Percentiles rank a stretch among this genome's conserved stretches.
These are phyloP conservation scores for Lypha dubia DNA, from an alignment of 2,888 invertebrate genomes.

Conservation along the genomic window DNA sequence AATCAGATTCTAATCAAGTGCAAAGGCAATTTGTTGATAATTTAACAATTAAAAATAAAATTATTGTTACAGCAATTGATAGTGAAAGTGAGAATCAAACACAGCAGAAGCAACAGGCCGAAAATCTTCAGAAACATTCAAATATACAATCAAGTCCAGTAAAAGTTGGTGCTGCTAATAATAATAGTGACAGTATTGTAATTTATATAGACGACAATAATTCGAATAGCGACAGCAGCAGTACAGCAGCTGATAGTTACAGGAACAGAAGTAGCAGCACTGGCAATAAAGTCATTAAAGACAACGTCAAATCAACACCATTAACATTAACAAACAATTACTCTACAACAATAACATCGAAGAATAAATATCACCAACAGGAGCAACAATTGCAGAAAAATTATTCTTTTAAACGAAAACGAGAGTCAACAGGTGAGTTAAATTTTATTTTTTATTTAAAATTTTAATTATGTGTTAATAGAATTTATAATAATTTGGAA, in stretches of 20 bases:
- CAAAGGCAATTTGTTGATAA: constrained; percentile 57
- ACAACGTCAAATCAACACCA: constrained; percentile 13
- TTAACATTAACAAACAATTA: constrained; percentile 49
- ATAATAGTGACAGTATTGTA: constrained; percentile 66
- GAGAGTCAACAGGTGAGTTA: constrained; percentile 63
- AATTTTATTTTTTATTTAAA: background rate
- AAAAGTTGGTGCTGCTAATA: constrained; percentile 61
- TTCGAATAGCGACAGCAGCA: constrained; percentile 58
- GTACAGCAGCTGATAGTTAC: background rate
- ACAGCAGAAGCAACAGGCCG: constrained; percentile 36
- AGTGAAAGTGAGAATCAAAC: constrained; percentile 48
- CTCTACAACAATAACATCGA: constrained; percentile 20
- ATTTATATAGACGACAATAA: constrained; percentile 74
- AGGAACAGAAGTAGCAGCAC: background rate
- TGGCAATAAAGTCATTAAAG: constrained; percentile 2
- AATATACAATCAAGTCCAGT: constrained; percentile 26
- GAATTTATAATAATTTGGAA: no score
- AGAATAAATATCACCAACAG: constrained; percentile 53
- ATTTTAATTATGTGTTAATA: background rate
- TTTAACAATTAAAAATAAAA: constrained; percentile 44
- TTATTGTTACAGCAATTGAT: constrained; percentile 59
- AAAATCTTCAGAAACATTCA: constrained; percentile 8
- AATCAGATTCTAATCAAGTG: constrained; percentile 51
- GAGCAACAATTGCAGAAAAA: constrained; percentile 41
- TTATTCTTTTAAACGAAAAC: constrained; percentile 64